These are phyloP conservation scores for Paragorgia papillata DNA, from an alignment of 92 coral and sea anemone species.

Conservation along the genomic window DNA sequence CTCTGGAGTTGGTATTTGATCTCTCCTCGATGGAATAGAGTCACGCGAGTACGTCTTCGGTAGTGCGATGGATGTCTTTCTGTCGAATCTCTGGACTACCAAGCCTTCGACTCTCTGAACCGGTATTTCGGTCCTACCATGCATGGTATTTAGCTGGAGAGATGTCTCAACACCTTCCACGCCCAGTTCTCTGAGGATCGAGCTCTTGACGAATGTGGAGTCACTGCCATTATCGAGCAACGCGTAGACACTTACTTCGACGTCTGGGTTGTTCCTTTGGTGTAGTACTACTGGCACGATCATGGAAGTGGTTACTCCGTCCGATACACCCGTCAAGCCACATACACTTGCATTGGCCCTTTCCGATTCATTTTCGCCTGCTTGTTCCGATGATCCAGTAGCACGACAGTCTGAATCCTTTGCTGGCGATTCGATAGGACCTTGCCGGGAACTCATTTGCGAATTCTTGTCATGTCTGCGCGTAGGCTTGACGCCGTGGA, in stretches of 20 bases:
- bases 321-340: neutral
- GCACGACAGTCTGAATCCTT: conserved; percentile 4
- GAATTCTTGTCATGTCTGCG: neutral
- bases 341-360: neutral
- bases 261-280: conserved; percentile 8
- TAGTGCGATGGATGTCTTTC: too few relatives aligned
- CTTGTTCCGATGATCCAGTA: conserved; percentile 1
- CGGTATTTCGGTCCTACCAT: too few relatives aligned
- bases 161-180: conserved; percentile 3
- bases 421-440: neutral
- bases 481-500: conserved; percentile 58
- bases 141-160: conserved; percentile 30
- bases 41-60: too few relatives aligned
- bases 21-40: too few relatives aligned
- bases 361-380: neutral
- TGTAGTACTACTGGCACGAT: conserved; percentile 24
- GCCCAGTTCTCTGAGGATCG: conserved; percentile 10
- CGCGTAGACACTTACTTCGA: conserved; percentile 16
- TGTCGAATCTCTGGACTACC: too few relatives aligned
- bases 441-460: neutral
- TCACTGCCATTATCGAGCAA: conserved; percentile 28
- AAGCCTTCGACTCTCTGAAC: too few relatives aligned
- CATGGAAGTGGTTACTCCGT: conserved; percentile 14
- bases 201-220: conserved; percentile 9
- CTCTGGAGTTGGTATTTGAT: neutral